Evolutionary conservation across 2,113 vertebrate genomes (phyloP), one percentile per base, ranked within the genome.

Genomic region (Seriola aureovittata): DNA sequence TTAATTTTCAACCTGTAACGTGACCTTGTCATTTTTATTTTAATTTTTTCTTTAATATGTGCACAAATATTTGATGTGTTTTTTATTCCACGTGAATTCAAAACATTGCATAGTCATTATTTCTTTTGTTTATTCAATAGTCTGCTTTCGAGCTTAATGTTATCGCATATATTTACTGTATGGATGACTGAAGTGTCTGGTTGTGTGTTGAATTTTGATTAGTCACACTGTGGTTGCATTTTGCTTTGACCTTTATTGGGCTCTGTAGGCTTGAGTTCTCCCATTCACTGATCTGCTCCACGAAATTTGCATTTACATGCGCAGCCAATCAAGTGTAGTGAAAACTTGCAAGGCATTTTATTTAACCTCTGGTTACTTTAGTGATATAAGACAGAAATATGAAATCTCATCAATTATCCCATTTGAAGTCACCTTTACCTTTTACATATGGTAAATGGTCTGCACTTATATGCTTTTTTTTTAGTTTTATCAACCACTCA

Each of bases 161-260:
- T 42, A 52, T 55, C 32, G 25, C 32, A 36, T 71, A 21, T 68
- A 73, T 74, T 65, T 63, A 54, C 40, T 42, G 40, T 42, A 8
- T 67, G 19, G 62, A 29, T 57, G 42, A 74, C 16, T 62, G 32
- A 42, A 40, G 34, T 71, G 8, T 48, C 23, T 77, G 72, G 70
- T 72, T 83, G 44, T 62, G 57, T 67, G 42, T 69, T 55, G 52
- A 73, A 88, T 57, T 65, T 74, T 64, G 42, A 77, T 60, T n/a
- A 66, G 64, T 70, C 64, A 50, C 65, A 50, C 46, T 13, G 38
- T 67, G 57, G 19, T 21, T 42, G 50, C 34, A 50, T 71, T 83
- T 82, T n/a, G 16, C 25, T 80, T 57, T 72, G 71, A 76, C 71
- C 85, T 87, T 87, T 81, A 68, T 40, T 23, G 25, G 52, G 36